Conservation (phyloP, 2,888 invertebrate genomes). For the Tupiocoris notatus region DNA sequence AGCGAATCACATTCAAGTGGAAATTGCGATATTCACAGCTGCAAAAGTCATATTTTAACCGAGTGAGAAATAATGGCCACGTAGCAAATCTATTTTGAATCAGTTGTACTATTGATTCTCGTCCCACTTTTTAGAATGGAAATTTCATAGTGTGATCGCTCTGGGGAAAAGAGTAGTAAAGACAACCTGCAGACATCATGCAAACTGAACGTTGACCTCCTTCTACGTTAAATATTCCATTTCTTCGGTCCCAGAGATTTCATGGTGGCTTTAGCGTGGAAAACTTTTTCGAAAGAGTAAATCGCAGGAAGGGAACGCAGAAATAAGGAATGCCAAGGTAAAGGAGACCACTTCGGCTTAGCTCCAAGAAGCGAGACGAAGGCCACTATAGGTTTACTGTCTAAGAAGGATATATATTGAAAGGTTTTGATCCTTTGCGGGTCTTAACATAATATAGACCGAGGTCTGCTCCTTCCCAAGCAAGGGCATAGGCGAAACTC, state of each 20-base stretch:
- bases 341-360: neutral
- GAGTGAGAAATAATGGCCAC: no score
- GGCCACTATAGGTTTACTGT: neutral
- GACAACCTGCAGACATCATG: no score
- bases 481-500: neutral
- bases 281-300: neutral
- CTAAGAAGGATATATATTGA: constrained; percentile 40
- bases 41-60: no score
- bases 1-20: no score
- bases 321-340: neutral
- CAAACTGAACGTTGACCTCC: constrained; percentile 23
- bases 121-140: no score
- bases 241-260: constrained; percentile 31
- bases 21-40: no score
- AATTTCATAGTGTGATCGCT: no score
- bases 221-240: constrained; percentile 40
- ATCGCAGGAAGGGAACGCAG: neutral
- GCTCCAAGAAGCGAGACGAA: neutral
- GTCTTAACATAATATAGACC: constrained; percentile 28
- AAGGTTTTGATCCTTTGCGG: constrained; percentile 27
- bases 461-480: neutral
- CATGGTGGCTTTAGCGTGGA: constrained; percentile 32
- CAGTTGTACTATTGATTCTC: no score
- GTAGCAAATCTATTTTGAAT: no score
- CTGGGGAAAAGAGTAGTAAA: no score